A percentile compares a stretch with the other conserved stretches of the same genome.
phyloP scores from a whole-genome alignment of 1,140 invertebrate species.

The Temnothorax nylanderi region DNA sequence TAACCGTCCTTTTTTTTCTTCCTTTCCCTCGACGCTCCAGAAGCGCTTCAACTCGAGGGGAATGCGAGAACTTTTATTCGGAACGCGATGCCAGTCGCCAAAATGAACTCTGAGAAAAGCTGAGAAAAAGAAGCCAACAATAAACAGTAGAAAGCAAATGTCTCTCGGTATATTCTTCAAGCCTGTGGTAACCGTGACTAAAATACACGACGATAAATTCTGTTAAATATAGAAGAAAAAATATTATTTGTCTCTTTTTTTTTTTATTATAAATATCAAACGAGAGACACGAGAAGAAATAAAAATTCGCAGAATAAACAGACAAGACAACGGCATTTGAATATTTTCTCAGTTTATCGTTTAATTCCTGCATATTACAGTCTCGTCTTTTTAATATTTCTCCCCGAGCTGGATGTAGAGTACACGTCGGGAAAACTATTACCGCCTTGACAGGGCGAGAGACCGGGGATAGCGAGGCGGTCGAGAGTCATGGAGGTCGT shows the following conservation, averaged over 20 bases:
- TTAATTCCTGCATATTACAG: background rate
- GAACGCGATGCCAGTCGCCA: background rate
- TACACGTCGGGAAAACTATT: slow-evolving; percentile 63
- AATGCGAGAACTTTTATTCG: slow-evolving; percentile 3
- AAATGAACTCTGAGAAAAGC: background rate
- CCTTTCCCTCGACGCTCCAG: background rate
- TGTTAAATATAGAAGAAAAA: background rate
- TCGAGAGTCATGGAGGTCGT: slow-evolving; percentile 46
- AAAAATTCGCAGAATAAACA: background rate
- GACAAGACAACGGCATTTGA: background rate
- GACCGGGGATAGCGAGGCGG: slow-evolving; percentile 41
- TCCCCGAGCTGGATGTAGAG: background rate
- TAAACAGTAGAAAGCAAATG: background rate
- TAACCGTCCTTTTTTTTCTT: background rate
- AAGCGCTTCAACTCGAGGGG: background rate
- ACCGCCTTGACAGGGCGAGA: slow-evolving; percentile 13
- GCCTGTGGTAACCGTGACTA: background rate
- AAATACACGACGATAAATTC: background rate
- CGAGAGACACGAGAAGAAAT: background rate
- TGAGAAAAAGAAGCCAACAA: too few species aligned
- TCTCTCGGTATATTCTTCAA: background rate
- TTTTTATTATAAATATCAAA: background rate
- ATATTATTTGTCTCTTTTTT: background rate
- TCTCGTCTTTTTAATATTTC: slow-evolving; percentile 15
- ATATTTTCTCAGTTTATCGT: background rate